Conservation (phyloP, 2,113 vertebrate genomes). For the Phrynosoma platyrhinos region DNA sequence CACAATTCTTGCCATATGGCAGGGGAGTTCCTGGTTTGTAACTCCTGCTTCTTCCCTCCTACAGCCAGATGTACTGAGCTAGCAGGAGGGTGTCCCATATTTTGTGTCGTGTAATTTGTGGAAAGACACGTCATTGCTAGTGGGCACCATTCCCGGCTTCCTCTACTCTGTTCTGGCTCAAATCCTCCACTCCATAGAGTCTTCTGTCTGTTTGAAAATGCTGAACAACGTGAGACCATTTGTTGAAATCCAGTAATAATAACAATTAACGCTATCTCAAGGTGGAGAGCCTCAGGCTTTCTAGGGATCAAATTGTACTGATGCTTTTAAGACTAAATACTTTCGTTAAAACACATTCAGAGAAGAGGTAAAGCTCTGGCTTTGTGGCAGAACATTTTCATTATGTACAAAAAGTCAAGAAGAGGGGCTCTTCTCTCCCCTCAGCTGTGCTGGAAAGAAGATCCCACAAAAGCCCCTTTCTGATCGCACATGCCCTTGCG, state of each 20-base stretch:
- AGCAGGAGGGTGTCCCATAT: neutral
- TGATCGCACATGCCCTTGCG: too few relatives aligned
- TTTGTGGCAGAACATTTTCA: too few relatives aligned
- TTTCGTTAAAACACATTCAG: too few relatives aligned
- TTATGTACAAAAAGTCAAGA: too few relatives aligned
- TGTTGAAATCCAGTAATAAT: neutral
- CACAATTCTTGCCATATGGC: neutral
- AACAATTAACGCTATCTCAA: too few relatives aligned
- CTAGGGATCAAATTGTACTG: too few relatives aligned
- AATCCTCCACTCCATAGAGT: neutral
- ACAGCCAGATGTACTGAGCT: neutral
- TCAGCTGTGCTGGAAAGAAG: too few relatives aligned
- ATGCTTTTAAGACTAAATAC: too few relatives aligned
- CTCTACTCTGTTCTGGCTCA: neutral
- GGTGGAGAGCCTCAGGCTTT: too few relatives aligned
- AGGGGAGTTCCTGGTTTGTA: constrained; percentile 9
- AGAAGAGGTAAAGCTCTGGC: too few relatives aligned
- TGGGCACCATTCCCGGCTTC: neutral
- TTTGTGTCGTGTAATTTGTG: neutral
- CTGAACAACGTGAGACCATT: neutral
- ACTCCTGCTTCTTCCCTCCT: neutral
- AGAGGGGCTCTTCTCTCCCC: too few relatives aligned
- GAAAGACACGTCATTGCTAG: neutral
- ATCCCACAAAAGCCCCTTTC: too few relatives aligned
- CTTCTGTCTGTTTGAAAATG: neutral